A percentile compares a stretch with the other conserved stretches of the same genome.
phyloP scores from a whole-genome alignment of 2,888 invertebrate genomes.

The Polydrusus pterygomalis region DNA sequence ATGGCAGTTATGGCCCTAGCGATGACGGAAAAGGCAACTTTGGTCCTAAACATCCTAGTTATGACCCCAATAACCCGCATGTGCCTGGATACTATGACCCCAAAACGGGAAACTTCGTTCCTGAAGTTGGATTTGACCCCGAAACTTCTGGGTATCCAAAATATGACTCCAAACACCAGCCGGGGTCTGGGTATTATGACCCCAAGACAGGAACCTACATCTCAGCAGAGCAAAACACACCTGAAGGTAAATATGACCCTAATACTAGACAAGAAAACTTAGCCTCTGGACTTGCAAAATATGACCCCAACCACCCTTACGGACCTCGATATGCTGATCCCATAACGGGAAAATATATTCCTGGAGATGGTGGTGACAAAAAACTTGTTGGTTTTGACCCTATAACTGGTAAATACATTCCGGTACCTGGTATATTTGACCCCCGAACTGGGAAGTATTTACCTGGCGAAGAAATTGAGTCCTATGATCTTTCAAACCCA shows the following conservation, averaged over 20 bases:
- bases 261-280: neutral
- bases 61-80: neutral
- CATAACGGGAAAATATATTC: neutral
- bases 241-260: neutral
- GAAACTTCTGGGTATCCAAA: neutral
- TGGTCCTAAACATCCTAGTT: slow-evolving; percentile 5
- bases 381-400: neutral
- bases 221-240: too few relatives aligned
- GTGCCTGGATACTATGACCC: slow-evolving; percentile 6
- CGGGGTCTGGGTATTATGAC: neutral
- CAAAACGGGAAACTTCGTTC: neutral
- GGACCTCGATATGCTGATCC: neutral
- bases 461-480: neutral
- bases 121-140: neutral
- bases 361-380: neutral
- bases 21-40: slow-evolving; percentile 5
- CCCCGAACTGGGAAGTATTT: slow-evolving; percentile 29
- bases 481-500: slow-evolving; percentile 1
- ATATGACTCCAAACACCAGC: neutral
- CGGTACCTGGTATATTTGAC: slow-evolving; percentile 12
- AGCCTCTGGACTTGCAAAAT: neutral
- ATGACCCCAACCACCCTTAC: neutral
- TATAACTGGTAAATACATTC: slow-evolving; percentile 13
- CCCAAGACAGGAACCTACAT: neutral
- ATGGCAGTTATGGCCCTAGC: neutral